These are phyloP conservation scores for Paragorgia papillata DNA, from an alignment of 92 coral and sea anemone species.

Conservation along the genomic window DNA sequence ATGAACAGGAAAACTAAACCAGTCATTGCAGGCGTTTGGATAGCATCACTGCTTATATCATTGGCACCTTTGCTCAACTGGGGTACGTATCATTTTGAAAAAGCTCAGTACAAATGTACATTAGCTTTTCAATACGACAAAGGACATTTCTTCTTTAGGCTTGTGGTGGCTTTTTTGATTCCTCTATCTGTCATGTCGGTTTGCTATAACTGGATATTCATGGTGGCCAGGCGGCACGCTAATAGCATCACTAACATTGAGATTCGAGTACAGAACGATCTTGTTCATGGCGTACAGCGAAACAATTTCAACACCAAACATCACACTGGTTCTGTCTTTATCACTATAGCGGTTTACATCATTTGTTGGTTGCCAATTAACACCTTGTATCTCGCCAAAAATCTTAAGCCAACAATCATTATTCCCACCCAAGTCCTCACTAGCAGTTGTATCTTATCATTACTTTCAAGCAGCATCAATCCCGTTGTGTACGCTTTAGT, in stretches of 20 bases:
- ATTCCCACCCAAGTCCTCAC: conserved; percentile 60
- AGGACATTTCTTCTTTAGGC: conserved; percentile 69
- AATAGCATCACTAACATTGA: conserved; percentile 84
- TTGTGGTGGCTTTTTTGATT: conserved; percentile 59
- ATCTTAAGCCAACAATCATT: conserved; percentile 47
- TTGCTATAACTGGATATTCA: conserved; percentile 89
- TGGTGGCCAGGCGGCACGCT: conserved; percentile 95
- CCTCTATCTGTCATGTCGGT: conserved; percentile 73
- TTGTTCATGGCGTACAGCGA: conserved; percentile 58
- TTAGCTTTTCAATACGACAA: conserved; percentile 59
- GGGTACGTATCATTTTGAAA: conserved; percentile 73
- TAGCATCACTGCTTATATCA: conserved; percentile 67
- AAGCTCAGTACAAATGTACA: conserved; percentile 73
- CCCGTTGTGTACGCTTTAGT: conserved; percentile 89
- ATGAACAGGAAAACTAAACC: conserved; percentile 75
- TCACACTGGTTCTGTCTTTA: conserved; percentile 79
- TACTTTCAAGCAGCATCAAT: conserved; percentile 78
- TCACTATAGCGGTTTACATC: conserved; percentile 77
- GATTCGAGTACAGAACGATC: conserved; percentile 74
- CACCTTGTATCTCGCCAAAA: conserved; percentile 60
- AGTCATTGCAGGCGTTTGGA: conserved; percentile 77
- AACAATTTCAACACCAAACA: conserved; percentile 54
- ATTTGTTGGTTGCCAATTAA: conserved; percentile 93
- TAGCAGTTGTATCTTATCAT: conserved; percentile 65
- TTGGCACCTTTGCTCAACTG: conserved; percentile 75